Evolutionary conservation across 1,140 invertebrate genomes (phyloP).

Genomic region (Mamestra configurata): DNA sequence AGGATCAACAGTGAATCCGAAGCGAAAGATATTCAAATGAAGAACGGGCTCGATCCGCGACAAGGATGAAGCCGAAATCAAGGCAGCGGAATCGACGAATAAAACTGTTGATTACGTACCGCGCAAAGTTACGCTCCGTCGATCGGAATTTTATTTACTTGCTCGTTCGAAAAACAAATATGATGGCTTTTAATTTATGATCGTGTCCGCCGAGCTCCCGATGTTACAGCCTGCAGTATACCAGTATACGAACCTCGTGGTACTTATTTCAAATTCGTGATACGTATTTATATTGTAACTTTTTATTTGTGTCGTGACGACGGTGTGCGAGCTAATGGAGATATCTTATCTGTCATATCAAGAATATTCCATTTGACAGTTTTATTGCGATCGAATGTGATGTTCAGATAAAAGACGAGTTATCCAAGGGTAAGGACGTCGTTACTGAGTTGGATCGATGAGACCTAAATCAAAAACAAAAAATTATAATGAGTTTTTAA

Average conservation of each 20-base stretch:
- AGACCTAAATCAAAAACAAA: conserved; percentile 29
- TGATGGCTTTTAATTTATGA: conserved; percentile 86
- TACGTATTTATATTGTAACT: conserved; percentile 71
- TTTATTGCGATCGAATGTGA: conserved; percentile 80
- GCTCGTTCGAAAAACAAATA: conserved; percentile 84
- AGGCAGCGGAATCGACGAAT: conserved; percentile 82
- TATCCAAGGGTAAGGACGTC: conserved; percentile 61
- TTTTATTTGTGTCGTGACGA: conserved; percentile 79
- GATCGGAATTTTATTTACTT: conserved; percentile 85
- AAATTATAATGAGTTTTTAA: not conserved
- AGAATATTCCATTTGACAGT: conserved; percentile 80
- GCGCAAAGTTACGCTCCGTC: conserved; percentile 83
- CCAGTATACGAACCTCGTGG: conserved; percentile 57
- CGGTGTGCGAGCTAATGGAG: conserved; percentile 79
- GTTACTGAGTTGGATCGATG: conserved; percentile 25
- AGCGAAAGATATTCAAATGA: conserved; percentile 82
- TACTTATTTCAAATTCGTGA: conserved; percentile 70
- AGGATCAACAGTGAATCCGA: conserved; percentile 71
- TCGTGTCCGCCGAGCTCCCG: conserved; percentile 68
- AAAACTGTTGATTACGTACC: conserved; percentile 85
- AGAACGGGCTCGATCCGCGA: conserved; percentile 70
- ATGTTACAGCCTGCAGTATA: conserved; percentile 59
- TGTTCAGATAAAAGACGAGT: conserved; percentile 70
- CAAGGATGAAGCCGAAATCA: conserved; percentile 76
- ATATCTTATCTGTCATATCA: conserved; percentile 84